Conservation (phyloP, 2,797 vertebrate species). For the Lophius americanus region DNA sequence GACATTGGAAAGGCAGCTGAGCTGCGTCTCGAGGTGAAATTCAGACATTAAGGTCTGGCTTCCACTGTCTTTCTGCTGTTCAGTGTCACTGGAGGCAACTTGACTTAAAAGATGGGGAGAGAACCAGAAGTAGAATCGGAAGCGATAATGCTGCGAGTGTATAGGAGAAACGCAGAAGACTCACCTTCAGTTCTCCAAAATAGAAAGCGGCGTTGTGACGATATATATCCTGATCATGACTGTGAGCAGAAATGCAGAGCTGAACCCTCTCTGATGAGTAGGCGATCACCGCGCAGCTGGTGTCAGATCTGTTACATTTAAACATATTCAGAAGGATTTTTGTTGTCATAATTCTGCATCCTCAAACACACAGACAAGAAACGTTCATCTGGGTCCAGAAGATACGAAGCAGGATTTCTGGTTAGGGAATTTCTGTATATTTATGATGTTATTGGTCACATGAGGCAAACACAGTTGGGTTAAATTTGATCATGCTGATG, state of each 20-base stretch:
- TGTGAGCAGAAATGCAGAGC: constrained; percentile 56
- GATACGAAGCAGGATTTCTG: no score
- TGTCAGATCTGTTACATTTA: constrained; percentile 47
- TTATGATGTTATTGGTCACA: no score
- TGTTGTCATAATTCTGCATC: background rate
- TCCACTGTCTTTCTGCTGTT: constrained; percentile 5
- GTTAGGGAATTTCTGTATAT: no score
- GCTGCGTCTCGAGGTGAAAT: constrained; percentile 48
- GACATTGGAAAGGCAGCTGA: constrained; percentile 18
- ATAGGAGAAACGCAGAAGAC: background rate
- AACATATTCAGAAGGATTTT: background rate
- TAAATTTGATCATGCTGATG: no score
- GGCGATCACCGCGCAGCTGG: constrained; percentile 36
- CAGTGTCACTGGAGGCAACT: constrained; percentile 55
- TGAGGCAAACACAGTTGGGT: no score
- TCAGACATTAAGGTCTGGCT: constrained; percentile 53
- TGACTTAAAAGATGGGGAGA: constrained; percentile 51
- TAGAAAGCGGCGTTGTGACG: constrained; percentile 49
- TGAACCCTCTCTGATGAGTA: background rate
- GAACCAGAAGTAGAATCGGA: background rate
- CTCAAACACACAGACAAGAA: background rate
- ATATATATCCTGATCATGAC: background rate
- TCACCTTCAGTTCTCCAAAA: constrained; percentile 60
- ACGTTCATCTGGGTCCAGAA: background rate
- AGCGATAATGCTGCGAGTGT: background rate